Evolutionary conservation across 2,797 vertebrate species (phyloP).

Genomic region (Pangasius macronema): DNA sequence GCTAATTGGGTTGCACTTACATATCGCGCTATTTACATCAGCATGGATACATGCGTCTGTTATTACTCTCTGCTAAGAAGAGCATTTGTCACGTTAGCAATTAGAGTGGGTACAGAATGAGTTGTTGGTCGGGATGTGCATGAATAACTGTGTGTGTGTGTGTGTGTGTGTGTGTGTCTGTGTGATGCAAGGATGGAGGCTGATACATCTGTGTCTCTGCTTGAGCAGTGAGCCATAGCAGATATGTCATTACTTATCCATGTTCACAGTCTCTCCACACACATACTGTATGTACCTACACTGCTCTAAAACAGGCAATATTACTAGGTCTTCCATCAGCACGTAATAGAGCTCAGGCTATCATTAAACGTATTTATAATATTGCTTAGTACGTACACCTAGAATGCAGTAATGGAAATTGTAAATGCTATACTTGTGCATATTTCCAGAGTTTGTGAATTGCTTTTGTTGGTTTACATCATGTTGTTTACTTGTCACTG

Average conservation of each 20-base stretch:
- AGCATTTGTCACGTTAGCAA: constrained; percentile 39
- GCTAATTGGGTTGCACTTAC: constrained; percentile 42
- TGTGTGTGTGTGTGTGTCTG: constrained; percentile 1
- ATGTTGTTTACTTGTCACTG: background rate
- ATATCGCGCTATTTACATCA: constrained; percentile 31
- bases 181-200: background rate
- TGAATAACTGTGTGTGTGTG: constrained; percentile 9
- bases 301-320: background rate
- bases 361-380: background rate
- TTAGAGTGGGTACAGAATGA: constrained; percentile 25
- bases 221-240: constrained; percentile 20
- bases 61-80: background rate
- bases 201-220: constrained; percentile 27
- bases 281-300: constrained; percentile 5
- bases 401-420: background rate
- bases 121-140: background rate
- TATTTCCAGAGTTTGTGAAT: background rate
- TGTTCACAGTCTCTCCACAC: background rate
- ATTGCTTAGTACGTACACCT: background rate
- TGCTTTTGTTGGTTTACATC: background rate
- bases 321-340: constrained; percentile 5
- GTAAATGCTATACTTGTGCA: background rate
- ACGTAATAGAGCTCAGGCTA: background rate
- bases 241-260: constrained; percentile 28
- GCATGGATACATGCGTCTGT: constrained; percentile 1